Evolutionary conservation across 2,888 invertebrate species (phyloP).

Genomic region (Drosophila histrio): DNA sequence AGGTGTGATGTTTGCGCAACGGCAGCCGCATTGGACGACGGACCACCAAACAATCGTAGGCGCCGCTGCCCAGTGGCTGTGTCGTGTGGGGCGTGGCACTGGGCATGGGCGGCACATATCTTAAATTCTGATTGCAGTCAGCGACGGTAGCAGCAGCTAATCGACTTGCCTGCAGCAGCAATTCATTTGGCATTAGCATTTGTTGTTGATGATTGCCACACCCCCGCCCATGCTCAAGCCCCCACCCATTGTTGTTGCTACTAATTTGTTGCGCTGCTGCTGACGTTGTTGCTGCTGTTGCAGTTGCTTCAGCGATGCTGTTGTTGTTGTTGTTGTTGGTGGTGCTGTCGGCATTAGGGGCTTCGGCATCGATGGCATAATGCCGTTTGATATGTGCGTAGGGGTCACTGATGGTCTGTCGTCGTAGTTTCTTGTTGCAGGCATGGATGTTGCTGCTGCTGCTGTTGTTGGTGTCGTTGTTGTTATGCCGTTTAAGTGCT

Average conservation of each 20-base stretch:
- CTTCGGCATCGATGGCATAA: conserved; percentile 56
- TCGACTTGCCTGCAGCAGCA: conserved; percentile 60
- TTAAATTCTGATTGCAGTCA: conserved; percentile 64
- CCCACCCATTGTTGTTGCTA: conserved; percentile 42
- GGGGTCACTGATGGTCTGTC: conserved; percentile 82
- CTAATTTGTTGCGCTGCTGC: conserved; percentile 62
- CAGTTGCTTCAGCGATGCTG: conserved; percentile 17
- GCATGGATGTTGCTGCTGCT: conserved; percentile 33
- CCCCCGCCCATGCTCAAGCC: conserved; percentile 35
- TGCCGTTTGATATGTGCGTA: conserved; percentile 80
- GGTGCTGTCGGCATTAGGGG: conserved; percentile 61
- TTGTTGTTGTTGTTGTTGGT: conserved; percentile 59
- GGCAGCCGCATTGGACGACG: conserved; percentile 82
- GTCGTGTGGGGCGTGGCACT: conserved; percentile 31
- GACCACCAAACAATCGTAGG: conserved; percentile 66
- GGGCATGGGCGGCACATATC: conserved; percentile 63
- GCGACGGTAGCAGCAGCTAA: conserved; percentile 41
- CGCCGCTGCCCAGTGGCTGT: conserved; percentile 24
- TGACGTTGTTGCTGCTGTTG: conserved; percentile 37
- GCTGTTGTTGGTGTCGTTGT: conserved; percentile 60
- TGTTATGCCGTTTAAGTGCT: conserved; percentile 76
- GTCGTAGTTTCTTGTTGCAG: conserved; percentile 78
- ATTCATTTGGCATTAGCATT: conserved; percentile 69
- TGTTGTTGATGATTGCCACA: conserved; percentile 62
- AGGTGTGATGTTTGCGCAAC: conserved; percentile 84